Evolutionary conservation across 23 tunicate species (phyloP), one percentile per base, ranked within the genome.

Genomic region (Ciona savignyi): DNA sequence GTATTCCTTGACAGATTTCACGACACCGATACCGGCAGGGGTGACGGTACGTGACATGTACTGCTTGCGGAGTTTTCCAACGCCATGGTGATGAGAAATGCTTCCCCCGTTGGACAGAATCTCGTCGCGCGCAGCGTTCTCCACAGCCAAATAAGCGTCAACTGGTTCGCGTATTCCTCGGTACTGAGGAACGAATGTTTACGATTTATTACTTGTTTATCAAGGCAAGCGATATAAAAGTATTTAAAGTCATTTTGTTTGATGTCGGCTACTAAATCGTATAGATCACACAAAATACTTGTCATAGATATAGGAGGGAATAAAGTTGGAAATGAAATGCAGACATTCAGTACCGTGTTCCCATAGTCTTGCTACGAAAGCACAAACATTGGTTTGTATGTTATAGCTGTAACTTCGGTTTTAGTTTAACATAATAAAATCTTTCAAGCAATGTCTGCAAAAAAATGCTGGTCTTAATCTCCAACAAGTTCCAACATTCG

Each of bases 101-200:
- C 90, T 84, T 3, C 97, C 97, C 6, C 97, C 97, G 77, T 78
- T 81, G 31, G 86, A 66, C 30, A 91, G 61, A 9, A 91, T 83
- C 65, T 91, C 97, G 64, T 91, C 97, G 1, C 97, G 79, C 0
- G 97, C 97, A 0, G 90, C 90, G 68, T 91, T 73, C 69, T 91
- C 97, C 23, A 91, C 81, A 6, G 78, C 83, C 25, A 79, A 27
- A 78, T 91, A 91, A 1, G 80, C 63, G n/a, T 31, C 75, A 35
- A 91, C 80, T 0, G 97, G 97, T 34, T 91, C 78, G 2, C 78
- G 28, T 24, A 91, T 65, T 0, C 97, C 97, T 0, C 91, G 80
- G 72, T 91, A 91, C 89, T 85, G 70, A 63, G 64, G 22, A 25
- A 63, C 22, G 24, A 63, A 9, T 22, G 26, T 23, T 9, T 9